Conservation (phyloP, 2,797 vertebrate genomes). For the Anisognathus igniventris region DNA sequence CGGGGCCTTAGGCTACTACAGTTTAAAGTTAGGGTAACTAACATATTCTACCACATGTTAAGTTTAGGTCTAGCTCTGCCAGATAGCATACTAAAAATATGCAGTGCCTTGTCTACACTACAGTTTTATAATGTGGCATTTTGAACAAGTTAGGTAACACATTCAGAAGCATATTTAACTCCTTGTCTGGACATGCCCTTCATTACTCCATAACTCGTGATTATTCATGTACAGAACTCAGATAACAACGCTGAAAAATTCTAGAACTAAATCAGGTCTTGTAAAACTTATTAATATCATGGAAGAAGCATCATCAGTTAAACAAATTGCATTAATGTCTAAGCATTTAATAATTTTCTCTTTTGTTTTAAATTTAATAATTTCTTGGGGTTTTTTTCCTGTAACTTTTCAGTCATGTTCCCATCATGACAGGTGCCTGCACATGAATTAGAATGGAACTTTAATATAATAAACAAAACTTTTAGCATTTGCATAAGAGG, state of each 20-base stretch:
- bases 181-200: conserved; percentile 38
- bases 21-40: conserved; percentile 19
- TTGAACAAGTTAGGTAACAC: conserved; percentile 44
- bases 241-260: background rate
- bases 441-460: background rate
- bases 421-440: background rate
- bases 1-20: conserved; percentile 36
- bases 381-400: background rate
- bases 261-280: background rate
- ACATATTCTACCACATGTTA: background rate
- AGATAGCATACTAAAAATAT: conserved; percentile 20
- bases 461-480: background rate
- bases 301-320: background rate
- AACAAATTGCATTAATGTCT: background rate
- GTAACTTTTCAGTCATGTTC: background rate
- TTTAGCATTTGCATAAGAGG: background rate
- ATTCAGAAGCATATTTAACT: background rate
- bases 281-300: background rate
- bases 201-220: background rate
- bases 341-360: background rate
- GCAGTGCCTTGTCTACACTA: background rate
- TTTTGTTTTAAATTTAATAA: background rate
- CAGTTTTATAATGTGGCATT: conserved; percentile 27
- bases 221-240: background rate
- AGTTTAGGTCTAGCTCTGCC: conserved; percentile 15